Evolutionary conservation across 2,113 vertebrate genomes (phyloP).

Genomic region (Cephalophus harveyi): DNA sequence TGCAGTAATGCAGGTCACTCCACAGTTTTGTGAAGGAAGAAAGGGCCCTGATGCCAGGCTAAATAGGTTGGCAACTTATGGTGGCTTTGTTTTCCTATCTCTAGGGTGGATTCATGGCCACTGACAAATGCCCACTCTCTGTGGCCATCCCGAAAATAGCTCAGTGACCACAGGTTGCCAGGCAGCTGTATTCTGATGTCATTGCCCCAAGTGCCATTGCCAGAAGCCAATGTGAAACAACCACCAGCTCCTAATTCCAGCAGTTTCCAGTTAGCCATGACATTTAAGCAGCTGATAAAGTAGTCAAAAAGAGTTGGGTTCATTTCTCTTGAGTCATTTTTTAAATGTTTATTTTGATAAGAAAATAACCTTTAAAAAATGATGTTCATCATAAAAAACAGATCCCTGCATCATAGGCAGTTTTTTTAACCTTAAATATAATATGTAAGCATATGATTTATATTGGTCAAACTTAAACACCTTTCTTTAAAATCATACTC

Average conservation of each 20-base stretch:
- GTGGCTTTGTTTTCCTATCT: slow-evolving; percentile 64
- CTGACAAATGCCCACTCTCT: slow-evolving; percentile 34
- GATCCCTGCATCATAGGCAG: not conserved
- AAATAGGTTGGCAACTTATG: slow-evolving; percentile 21
- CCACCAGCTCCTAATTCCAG: not conserved
- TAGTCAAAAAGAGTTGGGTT: not conserved
- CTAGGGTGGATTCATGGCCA: slow-evolving; percentile 42
- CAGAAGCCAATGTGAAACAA: not conserved
- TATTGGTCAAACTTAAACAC: not conserved
- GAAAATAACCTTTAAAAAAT: not conserved
- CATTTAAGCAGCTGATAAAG: not conserved
- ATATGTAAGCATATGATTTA: not conserved
- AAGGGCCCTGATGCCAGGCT: slow-evolving; percentile 37
- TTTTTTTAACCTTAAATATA: not conserved
- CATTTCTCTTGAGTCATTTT: not conserved
- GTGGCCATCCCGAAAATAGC: slow-evolving; percentile 55
- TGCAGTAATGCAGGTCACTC: not conserved
- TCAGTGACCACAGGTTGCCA: slow-evolving; percentile 48
- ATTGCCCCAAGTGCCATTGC: slow-evolving; percentile 23
- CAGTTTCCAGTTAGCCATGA: not conserved
- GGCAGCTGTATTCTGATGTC: slow-evolving; percentile 49
- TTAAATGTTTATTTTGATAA: not conserved
- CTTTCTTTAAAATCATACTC: not conserved
- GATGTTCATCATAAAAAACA: not conserved
- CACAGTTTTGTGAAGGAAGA: not conserved